phyloP scores from a whole-genome alignment of 2,113 vertebrate genomes.

The Lagopus leucura region DNA sequence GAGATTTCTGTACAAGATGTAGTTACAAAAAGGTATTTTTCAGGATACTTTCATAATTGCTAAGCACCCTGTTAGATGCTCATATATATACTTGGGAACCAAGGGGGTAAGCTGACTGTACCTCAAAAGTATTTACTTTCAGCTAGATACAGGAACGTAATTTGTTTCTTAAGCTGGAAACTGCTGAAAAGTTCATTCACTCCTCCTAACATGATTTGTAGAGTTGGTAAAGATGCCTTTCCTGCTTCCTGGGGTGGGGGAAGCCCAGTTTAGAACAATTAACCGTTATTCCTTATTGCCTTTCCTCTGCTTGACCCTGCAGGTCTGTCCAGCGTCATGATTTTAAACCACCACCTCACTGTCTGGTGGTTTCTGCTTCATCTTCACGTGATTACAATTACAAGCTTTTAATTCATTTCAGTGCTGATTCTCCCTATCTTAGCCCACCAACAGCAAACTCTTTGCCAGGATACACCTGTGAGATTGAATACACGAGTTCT shows the following conservation, averaged over 20 bases:
- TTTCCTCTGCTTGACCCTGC: neutral
- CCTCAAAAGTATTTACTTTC: conserved; percentile 77
- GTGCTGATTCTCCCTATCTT: neutral
- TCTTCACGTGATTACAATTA: neutral
- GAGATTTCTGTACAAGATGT: conserved; percentile 78
- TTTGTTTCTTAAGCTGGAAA: conserved; percentile 50
- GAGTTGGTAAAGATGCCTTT: neutral
- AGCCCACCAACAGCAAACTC: conserved; percentile 26
- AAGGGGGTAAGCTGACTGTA: conserved; percentile 77
- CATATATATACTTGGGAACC: conserved; percentile 65
- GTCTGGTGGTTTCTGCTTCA: neutral
- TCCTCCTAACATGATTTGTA: neutral
- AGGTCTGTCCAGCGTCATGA: neutral
- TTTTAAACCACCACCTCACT: neutral
- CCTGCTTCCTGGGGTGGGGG: neutral
- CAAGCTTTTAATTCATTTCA: neutral
- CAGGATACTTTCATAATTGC: conserved; percentile 69
- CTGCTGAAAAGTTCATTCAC: neutral
- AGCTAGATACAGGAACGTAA: conserved; percentile 40
- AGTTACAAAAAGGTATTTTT: conserved; percentile 79
- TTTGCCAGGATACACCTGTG: conserved; percentile 25
- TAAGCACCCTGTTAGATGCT: conserved; percentile 73
- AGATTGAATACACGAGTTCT: neutral
- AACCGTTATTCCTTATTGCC: neutral
- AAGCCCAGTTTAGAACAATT: neutral